phyloP scores from a whole-genome alignment of 2,797 vertebrate genomes.

The Hypotaenidia philippensis region DNA sequence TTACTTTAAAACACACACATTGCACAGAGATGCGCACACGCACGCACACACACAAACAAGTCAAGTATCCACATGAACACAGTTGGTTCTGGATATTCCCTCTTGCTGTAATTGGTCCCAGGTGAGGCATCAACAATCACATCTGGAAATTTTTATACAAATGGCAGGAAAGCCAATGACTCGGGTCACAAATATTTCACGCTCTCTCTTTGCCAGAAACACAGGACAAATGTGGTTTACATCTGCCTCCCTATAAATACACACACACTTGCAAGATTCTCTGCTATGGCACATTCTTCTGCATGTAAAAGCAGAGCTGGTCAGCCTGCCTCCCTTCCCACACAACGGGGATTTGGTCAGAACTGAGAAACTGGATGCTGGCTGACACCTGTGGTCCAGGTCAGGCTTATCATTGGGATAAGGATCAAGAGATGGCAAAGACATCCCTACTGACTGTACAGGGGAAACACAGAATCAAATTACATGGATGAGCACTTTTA shows the following conservation, averaged over 20 bases:
- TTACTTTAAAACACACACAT: constrained; percentile 39
- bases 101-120: constrained; percentile 73
- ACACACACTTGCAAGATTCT: constrained; percentile 26
- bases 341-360: fast-evolving
- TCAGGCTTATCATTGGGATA: neutral
- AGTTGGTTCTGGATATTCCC: constrained; percentile 60
- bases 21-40: neutral
- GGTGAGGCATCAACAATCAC: constrained; percentile 73
- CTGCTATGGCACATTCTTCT: constrained; percentile 8
- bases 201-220: constrained; percentile 74
- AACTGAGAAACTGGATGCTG: neutral
- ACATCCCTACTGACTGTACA: neutral
- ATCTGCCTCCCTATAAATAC: constrained; percentile 72
- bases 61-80: constrained; percentile 50
- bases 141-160: constrained; percentile 77
- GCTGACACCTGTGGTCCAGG: neutral
- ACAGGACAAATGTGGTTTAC: constrained; percentile 75
- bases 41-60: constrained; percentile 33
- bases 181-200: constrained; percentile 78
- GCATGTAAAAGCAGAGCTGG: neutral
- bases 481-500: neutral
- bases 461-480: constrained; percentile 12
- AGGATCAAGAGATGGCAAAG: neutral
- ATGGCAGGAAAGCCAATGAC: constrained; percentile 74
- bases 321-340: neutral